These are phyloP conservation scores for Saturnia japonica DNA, from an alignment of 2,888 invertebrate genomes.

Conservation along the genomic window DNA sequence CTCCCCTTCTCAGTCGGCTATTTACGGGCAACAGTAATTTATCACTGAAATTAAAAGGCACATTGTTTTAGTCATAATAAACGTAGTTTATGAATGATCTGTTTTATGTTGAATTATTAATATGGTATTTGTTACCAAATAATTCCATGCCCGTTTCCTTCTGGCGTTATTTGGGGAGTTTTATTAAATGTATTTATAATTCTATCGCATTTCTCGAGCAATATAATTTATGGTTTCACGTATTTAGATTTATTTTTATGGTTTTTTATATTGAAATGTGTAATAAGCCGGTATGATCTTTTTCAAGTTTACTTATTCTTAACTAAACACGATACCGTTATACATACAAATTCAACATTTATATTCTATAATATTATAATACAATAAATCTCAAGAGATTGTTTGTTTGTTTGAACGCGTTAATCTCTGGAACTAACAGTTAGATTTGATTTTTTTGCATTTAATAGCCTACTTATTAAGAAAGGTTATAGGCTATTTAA, in stretches of 20 bases:
- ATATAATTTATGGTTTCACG: background rate
- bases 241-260: background rate
- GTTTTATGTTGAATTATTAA: slow-evolving; percentile 27
- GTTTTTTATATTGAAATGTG: background rate
- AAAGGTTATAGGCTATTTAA: too few relatives aligned
- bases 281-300: too few relatives aligned
- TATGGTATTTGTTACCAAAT: background rate
- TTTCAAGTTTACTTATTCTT: too few relatives aligned
- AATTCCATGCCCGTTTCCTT: background rate
- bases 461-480: too few relatives aligned
- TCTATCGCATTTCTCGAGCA: background rate
- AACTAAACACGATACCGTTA: too few relatives aligned
- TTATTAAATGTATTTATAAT: slow-evolving; percentile 2
- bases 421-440: too few relatives aligned
- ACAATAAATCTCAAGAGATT: too few relatives aligned
- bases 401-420: too few relatives aligned
- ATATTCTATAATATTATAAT: too few relatives aligned
- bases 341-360: too few relatives aligned
- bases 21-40: slow-evolving; percentile 61
- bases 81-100: slow-evolving; percentile 36
- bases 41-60: slow-evolving; percentile 62
- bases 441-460: too few relatives aligned
- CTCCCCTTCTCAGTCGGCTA: slow-evolving; percentile 22
- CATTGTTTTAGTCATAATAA: slow-evolving; percentile 50
- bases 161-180: slow-evolving; percentile 6